A percentile compares a stretch with the other conserved stretches of the same genome.
These are phyloP conservation scores for Pagrus major DNA, from an alignment of 2,113 vertebrate species.

Conservation along the genomic window DNA sequence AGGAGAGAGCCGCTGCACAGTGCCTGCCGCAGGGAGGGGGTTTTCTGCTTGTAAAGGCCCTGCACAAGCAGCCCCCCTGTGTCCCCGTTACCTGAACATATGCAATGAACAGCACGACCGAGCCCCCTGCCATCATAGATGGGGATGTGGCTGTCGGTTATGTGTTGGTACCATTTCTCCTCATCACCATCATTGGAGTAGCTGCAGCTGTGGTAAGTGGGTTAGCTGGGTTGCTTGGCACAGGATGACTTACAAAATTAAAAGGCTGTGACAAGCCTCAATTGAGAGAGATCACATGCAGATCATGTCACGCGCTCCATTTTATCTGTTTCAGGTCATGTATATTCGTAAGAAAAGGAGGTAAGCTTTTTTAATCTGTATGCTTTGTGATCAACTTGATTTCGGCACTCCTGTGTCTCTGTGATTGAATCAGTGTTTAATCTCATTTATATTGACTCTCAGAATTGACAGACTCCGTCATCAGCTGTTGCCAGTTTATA, in stretches of 20 bases:
- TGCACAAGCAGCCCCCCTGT: conserved; percentile 48
- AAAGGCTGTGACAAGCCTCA: neutral
- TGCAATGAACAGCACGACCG: conserved; percentile 90
- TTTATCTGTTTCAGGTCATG: conserved; percentile 87
- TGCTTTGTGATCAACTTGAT: neutral
- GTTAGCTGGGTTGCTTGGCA: neutral
- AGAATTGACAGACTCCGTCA: conserved; percentile 94
- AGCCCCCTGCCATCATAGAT: conserved; percentile 77
- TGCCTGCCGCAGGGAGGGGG: conserved; percentile 34
- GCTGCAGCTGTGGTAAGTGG: conserved; percentile 91
- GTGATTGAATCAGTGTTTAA: neutral
- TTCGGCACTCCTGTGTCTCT: neutral
- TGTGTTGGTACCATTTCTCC: conserved; percentile 91
- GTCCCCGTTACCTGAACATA: conserved; percentile 28
- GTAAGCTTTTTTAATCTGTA: conserved; percentile 72
- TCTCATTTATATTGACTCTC: neutral
- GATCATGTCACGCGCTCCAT: neutral
- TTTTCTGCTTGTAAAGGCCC: conserved; percentile 47
- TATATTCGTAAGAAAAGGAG: conserved; percentile 92
- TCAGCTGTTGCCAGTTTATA: conserved; percentile 94
- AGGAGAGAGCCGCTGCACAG: conserved; percentile 56
- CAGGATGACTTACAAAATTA: too few relatives aligned
- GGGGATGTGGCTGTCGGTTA: conserved; percentile 88
- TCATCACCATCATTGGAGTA: conserved; percentile 90
- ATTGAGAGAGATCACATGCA: neutral